phyloP scores from a whole-genome alignment of 1,140 invertebrate species.

The Drosophila lini region DNA sequence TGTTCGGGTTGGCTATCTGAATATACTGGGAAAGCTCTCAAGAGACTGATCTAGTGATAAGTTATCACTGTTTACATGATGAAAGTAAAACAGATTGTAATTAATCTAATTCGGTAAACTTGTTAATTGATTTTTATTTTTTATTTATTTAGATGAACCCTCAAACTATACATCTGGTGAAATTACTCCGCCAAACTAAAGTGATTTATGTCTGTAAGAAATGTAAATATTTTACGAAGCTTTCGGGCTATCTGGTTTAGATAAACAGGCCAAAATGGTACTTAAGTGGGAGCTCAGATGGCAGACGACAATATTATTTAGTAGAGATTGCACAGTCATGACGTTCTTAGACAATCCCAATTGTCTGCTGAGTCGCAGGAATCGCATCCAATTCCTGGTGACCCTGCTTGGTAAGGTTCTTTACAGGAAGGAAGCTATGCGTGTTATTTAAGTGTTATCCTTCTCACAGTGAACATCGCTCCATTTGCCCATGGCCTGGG shows the following conservation, averaged over 20 bases:
- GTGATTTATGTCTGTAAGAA: slow-evolving; percentile 9
- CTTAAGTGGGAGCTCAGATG: slow-evolving; percentile 5
- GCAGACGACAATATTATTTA: background rate
- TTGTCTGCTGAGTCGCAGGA: slow-evolving; percentile 52
- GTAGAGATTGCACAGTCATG: slow-evolving; percentile 17
- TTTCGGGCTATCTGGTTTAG: slow-evolving; percentile 19
- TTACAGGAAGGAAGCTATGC: rapidly evolving
- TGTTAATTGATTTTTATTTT: background rate
- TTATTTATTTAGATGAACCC: background rate
- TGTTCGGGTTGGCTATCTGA: no score
- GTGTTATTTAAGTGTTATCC: background rate
- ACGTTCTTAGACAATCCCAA: slow-evolving; percentile 53
- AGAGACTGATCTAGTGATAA: background rate
- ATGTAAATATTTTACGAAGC: slow-evolving; percentile 5
- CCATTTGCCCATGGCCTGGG: slow-evolving; percentile 84
- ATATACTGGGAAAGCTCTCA: no score
- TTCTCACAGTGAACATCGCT: slow-evolving; percentile 75
- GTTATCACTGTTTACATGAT: slow-evolving; percentile 1
- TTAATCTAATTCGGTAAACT: background rate
- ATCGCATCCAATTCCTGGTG: slow-evolving; percentile 59
- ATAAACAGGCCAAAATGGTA: slow-evolving; percentile 4
- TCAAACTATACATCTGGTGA: slow-evolving; percentile 4
- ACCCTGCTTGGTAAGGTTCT: slow-evolving; percentile 51
- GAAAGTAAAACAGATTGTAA: background rate
- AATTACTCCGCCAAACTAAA: slow-evolving; percentile 1